Percentiles rank a stretch among this genome's conserved stretches.
These are phyloP conservation scores for Rhipidura dahli DNA, from an alignment of 2,113 vertebrate species.

Conservation along the genomic window DNA sequence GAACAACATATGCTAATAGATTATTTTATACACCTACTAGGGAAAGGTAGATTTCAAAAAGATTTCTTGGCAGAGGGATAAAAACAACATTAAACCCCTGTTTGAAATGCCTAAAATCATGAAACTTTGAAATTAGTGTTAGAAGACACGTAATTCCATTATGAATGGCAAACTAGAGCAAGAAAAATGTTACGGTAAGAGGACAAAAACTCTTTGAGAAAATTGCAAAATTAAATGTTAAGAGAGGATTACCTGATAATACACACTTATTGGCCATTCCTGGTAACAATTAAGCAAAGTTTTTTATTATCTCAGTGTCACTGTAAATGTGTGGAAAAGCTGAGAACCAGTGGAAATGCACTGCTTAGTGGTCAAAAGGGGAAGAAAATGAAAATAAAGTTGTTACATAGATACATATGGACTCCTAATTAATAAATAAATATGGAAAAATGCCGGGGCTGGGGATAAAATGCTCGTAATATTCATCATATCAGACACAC, in stretches of 20 bases:
- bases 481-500: not conserved
- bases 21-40: accelerated
- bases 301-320: not conserved
- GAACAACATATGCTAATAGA: not conserved
- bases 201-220: not conserved
- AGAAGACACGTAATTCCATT: not conserved
- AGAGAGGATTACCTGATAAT: not conserved
- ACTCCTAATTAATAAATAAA: not conserved
- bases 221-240: not conserved
- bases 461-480: not conserved
- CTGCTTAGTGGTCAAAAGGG: not conserved
- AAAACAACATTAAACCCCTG: not conserved
- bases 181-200: not conserved
- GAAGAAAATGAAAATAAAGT: not conserved
- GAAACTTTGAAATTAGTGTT: not conserved
- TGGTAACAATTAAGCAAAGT: not conserved
- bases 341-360: not conserved
- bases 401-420: not conserved
- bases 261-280: not conserved
- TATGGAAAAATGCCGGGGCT: not conserved
- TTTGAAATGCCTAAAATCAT: not conserved
- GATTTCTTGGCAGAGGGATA: not conserved
- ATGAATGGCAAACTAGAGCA: not conserved
- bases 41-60: not conserved
- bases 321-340: not conserved